Percentiles rank a stretch among this genome's conserved stretches.
Conservation (phyloP, 2,797 vertebrate genomes). For the Cheracebus regulus region DNA sequence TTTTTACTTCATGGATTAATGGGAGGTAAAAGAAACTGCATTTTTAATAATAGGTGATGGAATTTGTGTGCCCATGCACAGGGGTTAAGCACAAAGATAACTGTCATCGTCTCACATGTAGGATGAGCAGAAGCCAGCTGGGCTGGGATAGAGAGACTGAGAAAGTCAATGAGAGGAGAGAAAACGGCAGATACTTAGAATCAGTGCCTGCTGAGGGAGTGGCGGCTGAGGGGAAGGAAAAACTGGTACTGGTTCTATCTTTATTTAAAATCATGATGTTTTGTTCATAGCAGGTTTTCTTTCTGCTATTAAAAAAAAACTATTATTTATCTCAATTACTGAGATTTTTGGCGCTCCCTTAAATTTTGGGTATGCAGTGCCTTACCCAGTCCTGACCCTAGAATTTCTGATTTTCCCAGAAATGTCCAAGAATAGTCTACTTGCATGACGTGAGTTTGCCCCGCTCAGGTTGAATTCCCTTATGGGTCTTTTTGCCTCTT, state of each 20-base stretch:
- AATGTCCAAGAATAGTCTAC: background rate
- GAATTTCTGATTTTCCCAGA: background rate
- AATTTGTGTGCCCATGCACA: background rate
- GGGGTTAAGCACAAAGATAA: background rate
- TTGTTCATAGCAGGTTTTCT: background rate
- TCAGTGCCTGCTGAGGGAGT: background rate
- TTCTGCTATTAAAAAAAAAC: background rate
- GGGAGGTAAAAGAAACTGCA: background rate
- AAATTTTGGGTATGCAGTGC: background rate
- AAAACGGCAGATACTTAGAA: background rate
- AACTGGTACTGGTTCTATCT: background rate
- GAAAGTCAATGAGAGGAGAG: fast-evolving
- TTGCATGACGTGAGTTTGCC: too few relatives aligned
- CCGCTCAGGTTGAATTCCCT: background rate
- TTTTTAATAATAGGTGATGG: background rate
- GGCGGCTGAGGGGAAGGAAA: background rate
- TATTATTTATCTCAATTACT: background rate
- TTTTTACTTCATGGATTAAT: background rate
- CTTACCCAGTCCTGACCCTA: background rate
- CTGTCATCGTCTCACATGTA: background rate
- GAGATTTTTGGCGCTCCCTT: background rate
- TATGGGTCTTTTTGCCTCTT: background rate
- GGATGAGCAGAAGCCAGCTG: background rate
- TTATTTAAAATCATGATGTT: background rate
- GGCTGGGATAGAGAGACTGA: background rate